Conservation (phyloP, 2,888 invertebrate species). For the Trichogramma dendrolimi region DNA sequence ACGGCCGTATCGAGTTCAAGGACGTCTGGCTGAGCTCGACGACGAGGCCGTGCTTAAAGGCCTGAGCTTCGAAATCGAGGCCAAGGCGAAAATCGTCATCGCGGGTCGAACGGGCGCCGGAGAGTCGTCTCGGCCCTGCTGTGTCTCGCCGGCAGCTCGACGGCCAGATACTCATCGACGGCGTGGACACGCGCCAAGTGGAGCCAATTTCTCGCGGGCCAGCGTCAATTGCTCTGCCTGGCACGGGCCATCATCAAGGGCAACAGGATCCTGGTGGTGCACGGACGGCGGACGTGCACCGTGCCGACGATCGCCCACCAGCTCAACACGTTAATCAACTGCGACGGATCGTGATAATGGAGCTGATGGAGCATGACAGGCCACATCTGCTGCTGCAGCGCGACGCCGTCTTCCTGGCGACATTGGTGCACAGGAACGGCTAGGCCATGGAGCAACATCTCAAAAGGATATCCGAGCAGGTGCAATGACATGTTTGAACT, state of each 20-base stretch:
- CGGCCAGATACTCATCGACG: slow-evolving; percentile 74
- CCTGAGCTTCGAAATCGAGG: slow-evolving; percentile 64
- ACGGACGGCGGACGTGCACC: slow-evolving; percentile 90
- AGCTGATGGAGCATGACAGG: too few relatives aligned
- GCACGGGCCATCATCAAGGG: slow-evolving; percentile 83
- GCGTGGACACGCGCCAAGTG: slow-evolving; percentile 65
- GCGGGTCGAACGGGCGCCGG: slow-evolving; percentile 86
- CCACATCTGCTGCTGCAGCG: too few relatives aligned
- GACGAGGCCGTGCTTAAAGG: slow-evolving; percentile 70
- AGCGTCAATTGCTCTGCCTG: slow-evolving; percentile 81
- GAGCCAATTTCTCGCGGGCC: slow-evolving; percentile 84
- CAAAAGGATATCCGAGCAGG: background rate
- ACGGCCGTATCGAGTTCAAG: slow-evolving; percentile 62
- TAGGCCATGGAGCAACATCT: background rate
- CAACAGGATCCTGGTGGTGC: slow-evolving; percentile 76
- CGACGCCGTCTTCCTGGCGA: too few relatives aligned
- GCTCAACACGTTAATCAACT: slow-evolving; percentile 88
- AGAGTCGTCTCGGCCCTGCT: slow-evolving; percentile 77
- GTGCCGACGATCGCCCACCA: slow-evolving; percentile 86
- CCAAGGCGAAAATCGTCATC: slow-evolving; percentile 73
- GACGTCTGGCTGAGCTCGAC: slow-evolving; percentile 63
- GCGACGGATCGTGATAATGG: too few relatives aligned
- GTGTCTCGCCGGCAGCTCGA: too few relatives aligned
- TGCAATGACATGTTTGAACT: background rate
- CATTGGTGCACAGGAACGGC: slow-evolving; percentile 49